phyloP scores from a whole-genome alignment of 2,888 invertebrate genomes.

The Boloria euphrosyne region DNA sequence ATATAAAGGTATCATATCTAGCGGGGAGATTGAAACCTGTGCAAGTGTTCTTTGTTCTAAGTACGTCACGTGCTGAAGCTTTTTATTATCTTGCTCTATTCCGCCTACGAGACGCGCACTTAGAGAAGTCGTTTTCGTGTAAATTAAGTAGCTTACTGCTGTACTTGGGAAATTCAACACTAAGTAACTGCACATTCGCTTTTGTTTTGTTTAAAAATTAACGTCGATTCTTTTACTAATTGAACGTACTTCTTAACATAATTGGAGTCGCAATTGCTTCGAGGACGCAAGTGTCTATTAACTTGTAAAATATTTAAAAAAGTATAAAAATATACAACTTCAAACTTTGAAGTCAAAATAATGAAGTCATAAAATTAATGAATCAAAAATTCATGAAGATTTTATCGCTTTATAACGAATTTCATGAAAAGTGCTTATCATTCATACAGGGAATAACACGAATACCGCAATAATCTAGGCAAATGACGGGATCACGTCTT shows the following conservation, averaged over 20 bases:
- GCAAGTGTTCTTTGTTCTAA: slow-evolving; percentile 65
- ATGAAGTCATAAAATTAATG: too few species aligned
- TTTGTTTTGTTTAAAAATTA: slow-evolving; percentile 28
- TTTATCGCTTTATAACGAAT: slow-evolving; percentile 52
- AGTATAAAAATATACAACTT: too few species aligned
- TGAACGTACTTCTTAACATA: not conserved
- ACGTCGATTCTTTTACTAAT: not conserved
- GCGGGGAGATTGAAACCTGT: slow-evolving; percentile 52
- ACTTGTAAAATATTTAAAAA: too few species aligned
- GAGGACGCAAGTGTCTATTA: too few species aligned
- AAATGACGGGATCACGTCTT: slow-evolving; percentile 46
- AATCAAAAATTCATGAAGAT: too few species aligned
- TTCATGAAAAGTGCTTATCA: slow-evolving; percentile 52
- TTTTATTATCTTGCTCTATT: slow-evolving; percentile 63
- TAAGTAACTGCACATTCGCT: slow-evolving; percentile 39
- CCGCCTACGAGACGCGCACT: slow-evolving; percentile 47
- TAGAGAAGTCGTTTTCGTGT: slow-evolving; percentile 55
- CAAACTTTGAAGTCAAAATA: too few species aligned
- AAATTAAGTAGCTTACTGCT: slow-evolving; percentile 57
- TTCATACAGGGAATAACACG: slow-evolving; percentile 59
- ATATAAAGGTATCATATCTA: slow-evolving; percentile 39
- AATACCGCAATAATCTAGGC: slow-evolving; percentile 60
- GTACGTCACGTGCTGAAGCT: slow-evolving; percentile 69
- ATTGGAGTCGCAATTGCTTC: too few species aligned
- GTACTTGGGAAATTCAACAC: slow-evolving; percentile 46